A percentile compares a stretch with the other conserved stretches of the same genome.
Conservation (phyloP, 2,888 invertebrate species). For the Ichneumon xanthorius region DNA sequence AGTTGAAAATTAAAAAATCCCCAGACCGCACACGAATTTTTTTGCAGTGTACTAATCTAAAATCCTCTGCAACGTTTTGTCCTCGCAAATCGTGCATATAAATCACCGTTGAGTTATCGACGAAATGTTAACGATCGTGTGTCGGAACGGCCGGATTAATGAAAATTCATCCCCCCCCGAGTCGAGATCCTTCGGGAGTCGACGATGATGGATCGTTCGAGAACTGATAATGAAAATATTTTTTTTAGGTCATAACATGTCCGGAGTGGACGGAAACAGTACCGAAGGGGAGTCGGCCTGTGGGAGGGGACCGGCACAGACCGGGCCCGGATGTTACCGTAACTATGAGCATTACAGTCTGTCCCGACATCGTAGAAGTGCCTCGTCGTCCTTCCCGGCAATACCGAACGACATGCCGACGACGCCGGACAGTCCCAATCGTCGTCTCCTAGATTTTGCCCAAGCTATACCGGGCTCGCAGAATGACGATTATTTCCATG, state of each 20-base stretch:
- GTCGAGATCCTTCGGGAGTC: constrained; percentile 19
- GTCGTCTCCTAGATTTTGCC: constrained; percentile 83
- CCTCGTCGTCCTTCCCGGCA: constrained; percentile 85
- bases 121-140: not conserved
- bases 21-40: too few relatives aligned
- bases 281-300: constrained; percentile 89
- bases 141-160: not conserved
- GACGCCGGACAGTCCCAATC: constrained; percentile 83
- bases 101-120: not conserved
- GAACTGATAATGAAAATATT: not conserved
- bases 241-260: constrained; percentile 94
- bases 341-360: constrained; percentile 90
- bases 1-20: too few relatives aligned
- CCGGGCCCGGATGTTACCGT: constrained; percentile 91
- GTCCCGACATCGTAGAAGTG: constrained; percentile 85
- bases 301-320: constrained; percentile 89
- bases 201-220: not conserved
- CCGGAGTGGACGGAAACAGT: constrained; percentile 95
- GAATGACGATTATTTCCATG: constrained; percentile 82
- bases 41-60: too few relatives aligned
- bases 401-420: constrained; percentile 82
- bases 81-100: too few relatives aligned
- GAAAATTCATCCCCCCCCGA: constrained; percentile 6
- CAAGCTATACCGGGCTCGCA: constrained; percentile 82
- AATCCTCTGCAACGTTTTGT: too few relatives aligned